Evolutionary conservation across 2,888 invertebrate species (phyloP).

Genomic region (Phaedon cochleariae): DNA sequence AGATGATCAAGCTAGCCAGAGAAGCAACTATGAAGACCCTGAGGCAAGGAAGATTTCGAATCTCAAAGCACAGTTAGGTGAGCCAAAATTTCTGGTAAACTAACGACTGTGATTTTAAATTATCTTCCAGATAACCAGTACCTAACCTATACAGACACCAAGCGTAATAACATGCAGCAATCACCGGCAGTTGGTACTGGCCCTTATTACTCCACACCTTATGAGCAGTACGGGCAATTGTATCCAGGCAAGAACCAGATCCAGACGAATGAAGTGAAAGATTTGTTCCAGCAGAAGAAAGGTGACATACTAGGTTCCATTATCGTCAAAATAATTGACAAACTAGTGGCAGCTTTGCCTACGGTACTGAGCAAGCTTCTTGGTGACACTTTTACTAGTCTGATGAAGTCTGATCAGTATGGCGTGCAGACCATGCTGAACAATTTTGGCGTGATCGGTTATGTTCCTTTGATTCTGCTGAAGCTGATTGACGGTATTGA

Average conservation of each 20-base stretch:
- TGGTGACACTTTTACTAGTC: constrained; percentile 41
- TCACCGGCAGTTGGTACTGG: background rate
- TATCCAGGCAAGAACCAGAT: background rate
- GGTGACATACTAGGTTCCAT: constrained; percentile 38
- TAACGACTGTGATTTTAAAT: constrained; percentile 18
- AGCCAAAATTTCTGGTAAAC: constrained; percentile 29
- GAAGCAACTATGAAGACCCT: constrained; percentile 36
- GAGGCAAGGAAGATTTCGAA: constrained; percentile 45
- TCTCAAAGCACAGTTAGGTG: constrained; percentile 57
- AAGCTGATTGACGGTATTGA: constrained; percentile 52
- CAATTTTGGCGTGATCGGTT: constrained; percentile 54
- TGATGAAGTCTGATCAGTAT: constrained; percentile 21
- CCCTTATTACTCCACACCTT: background rate
- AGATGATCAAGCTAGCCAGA: constrained; percentile 11
- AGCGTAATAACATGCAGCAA: no score
- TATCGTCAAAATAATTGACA: constrained; percentile 55
- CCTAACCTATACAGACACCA: no score
- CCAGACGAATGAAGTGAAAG: background rate
- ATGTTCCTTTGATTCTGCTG: constrained; percentile 54
- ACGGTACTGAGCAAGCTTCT: constrained; percentile 50
- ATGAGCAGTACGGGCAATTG: background rate
- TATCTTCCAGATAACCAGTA: constrained; percentile 23
- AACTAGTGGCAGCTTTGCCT: constrained; percentile 52
- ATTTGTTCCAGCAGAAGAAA: constrained; percentile 13
- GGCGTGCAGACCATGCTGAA: constrained; percentile 38